Evolutionary conservation across 1,140 invertebrate species (phyloP), one percentile per base, ranked within the genome.

Genomic region (Eurosta solidaginis): DNA sequence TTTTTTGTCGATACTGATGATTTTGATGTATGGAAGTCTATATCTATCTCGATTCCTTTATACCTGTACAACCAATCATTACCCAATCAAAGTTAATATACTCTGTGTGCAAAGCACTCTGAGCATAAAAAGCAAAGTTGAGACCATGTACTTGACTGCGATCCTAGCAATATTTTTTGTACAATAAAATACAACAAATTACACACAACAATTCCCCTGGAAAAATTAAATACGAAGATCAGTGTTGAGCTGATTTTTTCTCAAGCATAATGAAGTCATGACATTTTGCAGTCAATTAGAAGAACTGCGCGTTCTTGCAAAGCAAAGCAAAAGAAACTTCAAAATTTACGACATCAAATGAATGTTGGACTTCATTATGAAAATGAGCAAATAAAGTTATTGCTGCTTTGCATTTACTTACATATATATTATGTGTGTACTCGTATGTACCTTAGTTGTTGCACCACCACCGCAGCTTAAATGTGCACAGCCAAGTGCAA

Each of bases 281-380:
- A 76, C 45, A 52, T 50, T 76, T 76, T 20, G 75, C 75, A 33
- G 47, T 52, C 75, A 40, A 76, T 76, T 76, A 52, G 14, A 47
- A 1, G 47, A 40, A 49, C 52, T 50, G 75, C 27, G 12, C 22
- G 7, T 3, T 44, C 2, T 74, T 1, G 36, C 40, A 40, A 20
- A 17, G n/a, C 33, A 33, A 40, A 1, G 54, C 17, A 36, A 68
- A 68, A 68, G n/a, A 68, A 42, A 40, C 59, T 5, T 9, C 33
- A 36, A 29, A 68, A 68, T 68, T 40, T 68, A 68, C 12, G 59
- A 22, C 59, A 68, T 68, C 22, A 54, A 52, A 76, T 76, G 42
- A 47, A 76, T 40, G 75, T 20, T 54, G 44, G 20, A 49, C 75
- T 76, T 76, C 45, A 54, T 52, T 54, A 76, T 36, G 29, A 25